A percentile compares a stretch with the other conserved stretches of the same genome.
Conservation (phyloP, 1,140 invertebrate genomes). For the Argopecten irradians region DNA sequence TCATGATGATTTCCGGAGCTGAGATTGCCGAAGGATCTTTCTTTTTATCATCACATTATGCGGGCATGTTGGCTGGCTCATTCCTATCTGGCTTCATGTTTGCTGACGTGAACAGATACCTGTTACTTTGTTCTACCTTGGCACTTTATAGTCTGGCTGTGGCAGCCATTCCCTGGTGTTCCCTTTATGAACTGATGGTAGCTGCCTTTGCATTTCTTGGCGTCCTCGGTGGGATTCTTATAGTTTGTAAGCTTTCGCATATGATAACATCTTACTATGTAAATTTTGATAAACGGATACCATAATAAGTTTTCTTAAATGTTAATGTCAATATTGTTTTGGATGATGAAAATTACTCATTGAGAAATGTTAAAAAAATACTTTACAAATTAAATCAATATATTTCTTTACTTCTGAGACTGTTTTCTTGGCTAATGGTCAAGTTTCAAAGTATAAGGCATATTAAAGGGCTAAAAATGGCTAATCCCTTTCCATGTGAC, state of each 20-base stretch:
- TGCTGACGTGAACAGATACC: constrained; percentile 42
- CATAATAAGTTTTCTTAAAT: too few relatives aligned
- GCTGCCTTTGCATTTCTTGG: constrained; percentile 55
- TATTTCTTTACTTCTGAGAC: too few relatives aligned
- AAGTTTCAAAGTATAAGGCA: too few relatives aligned
- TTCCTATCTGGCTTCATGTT: constrained; percentile 57
- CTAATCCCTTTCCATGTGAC: too few relatives aligned
- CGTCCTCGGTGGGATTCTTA: constrained; percentile 65
- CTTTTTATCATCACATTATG: constrained; percentile 56
- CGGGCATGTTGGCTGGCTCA: constrained; percentile 58
- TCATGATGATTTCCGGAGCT: constrained; percentile 61
- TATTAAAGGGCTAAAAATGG: too few relatives aligned
- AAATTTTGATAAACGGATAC: too few relatives aligned
- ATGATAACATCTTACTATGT: too few relatives aligned
- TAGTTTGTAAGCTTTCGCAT: constrained; percentile 67
- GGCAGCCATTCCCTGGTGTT: constrained; percentile 54
- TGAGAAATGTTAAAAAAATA: too few relatives aligned
- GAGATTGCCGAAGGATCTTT: constrained; percentile 52
- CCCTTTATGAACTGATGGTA: constrained; percentile 46
- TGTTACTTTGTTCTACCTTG: constrained; percentile 27
- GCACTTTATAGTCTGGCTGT: constrained; percentile 44
- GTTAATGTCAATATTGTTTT: too few relatives aligned
- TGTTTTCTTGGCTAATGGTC: too few relatives aligned
- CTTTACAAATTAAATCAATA: too few relatives aligned
- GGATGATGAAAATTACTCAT: too few relatives aligned